phyloP scores from a whole-genome alignment of 2,888 invertebrate species.

The Sarcophaga rosellei region DNA sequence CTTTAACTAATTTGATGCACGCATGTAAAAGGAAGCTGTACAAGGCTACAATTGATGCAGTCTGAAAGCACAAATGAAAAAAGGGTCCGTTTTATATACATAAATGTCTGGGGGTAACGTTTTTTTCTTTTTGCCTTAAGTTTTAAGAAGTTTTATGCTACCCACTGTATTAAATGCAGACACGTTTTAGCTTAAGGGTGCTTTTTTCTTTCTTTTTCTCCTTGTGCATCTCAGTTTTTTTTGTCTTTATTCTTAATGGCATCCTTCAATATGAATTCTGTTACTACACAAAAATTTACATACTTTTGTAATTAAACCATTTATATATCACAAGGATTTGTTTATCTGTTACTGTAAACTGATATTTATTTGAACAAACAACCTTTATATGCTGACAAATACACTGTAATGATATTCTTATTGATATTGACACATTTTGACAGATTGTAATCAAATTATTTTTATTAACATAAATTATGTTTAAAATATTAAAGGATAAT shows the following conservation, averaged over 20 bases:
- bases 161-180: background rate
- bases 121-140: background rate
- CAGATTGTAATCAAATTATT: slow-evolving; percentile 53
- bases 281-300: slow-evolving; percentile 30
- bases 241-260: background rate
- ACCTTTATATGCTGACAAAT: background rate
- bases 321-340: slow-evolving; percentile 31
- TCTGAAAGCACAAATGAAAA: background rate
- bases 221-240: background rate
- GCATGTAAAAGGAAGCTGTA: slow-evolving; percentile 30
- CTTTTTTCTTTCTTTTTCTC: slow-evolving; percentile 19
- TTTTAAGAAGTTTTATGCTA: background rate
- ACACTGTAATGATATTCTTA: slow-evolving; percentile 45
- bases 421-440: slow-evolving; percentile 61
- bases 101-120: slow-evolving; percentile 27
- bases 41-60: slow-evolving; percentile 40
- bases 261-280: background rate
- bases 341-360: slow-evolving; percentile 31
- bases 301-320: slow-evolving; percentile 35
- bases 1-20: slow-evolving; percentile 58
- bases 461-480: slow-evolving; percentile 46
- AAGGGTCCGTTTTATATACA: slow-evolving; percentile 25
- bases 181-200: slow-evolving; percentile 28
- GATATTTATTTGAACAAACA: slow-evolving; percentile 16
- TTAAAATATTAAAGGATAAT: background rate